These are phyloP conservation scores for Carassius gibelio DNA, from an alignment of 2,113 vertebrate species.

Conservation along the genomic window DNA sequence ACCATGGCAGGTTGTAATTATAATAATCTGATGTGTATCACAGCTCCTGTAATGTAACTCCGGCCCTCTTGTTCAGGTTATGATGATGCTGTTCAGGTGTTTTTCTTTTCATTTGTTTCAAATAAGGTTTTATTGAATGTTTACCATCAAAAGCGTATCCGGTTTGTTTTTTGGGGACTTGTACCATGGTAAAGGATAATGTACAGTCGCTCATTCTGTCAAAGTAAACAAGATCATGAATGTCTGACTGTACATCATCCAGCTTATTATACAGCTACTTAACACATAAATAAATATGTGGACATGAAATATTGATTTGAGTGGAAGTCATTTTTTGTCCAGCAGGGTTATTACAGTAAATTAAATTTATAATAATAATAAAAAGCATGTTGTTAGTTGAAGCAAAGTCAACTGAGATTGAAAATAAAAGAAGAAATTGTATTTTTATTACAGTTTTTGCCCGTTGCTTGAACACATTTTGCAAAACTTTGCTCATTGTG, in stretches of 20 bases:
- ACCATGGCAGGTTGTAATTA: not conserved
- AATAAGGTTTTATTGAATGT: not conserved
- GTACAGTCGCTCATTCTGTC: not conserved
- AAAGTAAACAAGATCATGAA: not conserved
- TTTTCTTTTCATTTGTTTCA: not conserved
- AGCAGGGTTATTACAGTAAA: not conserved
- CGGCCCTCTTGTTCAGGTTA: not conserved
- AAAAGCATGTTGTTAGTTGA: not conserved
- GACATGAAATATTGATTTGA: not conserved
- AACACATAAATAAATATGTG: conserved; percentile 1
- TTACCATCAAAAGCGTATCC: not conserved
- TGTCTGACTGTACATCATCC: not conserved
- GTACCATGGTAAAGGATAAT: not conserved
- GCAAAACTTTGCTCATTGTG: too few relatives aligned
- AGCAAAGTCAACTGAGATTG: not conserved
- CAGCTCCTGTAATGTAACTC: not conserved
- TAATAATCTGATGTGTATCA: not conserved
- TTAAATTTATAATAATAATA: not conserved
- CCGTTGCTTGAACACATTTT: too few relatives aligned
- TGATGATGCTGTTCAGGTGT: not conserved
- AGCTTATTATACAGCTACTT: not conserved
- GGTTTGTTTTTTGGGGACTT: not conserved
- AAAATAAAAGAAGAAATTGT: not conserved
- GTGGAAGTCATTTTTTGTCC: not conserved
- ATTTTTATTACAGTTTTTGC: too few relatives aligned